Base-by-base conservation (phyloP, 2,888 invertebrate species). In the Zygogramma bicolorata region DNA sequence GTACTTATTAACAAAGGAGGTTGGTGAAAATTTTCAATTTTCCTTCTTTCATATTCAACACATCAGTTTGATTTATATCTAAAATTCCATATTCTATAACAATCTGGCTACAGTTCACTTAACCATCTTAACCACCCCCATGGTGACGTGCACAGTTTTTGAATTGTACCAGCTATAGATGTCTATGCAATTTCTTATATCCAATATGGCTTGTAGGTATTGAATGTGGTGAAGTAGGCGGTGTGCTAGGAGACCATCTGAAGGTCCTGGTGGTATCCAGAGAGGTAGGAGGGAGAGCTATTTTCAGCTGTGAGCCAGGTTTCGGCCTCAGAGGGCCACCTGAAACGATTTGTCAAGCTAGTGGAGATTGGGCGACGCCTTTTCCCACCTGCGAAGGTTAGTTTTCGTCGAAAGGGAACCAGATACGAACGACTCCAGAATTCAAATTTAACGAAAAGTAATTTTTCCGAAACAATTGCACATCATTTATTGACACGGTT, bases 281-380 rank as follows among this genome's bases (percentile, higher is more conserved):
- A 6, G 93, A 94, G 74, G 95, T 96, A 53, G 95, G 95, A 1
- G 95, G 95, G 0, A 89, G 93, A 25, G 94, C 94, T 0, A 92
- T 94, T 49, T 95, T 95, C 90, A 93, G 92, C 59, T 95, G 95
- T 83, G 89, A 93, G 1, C 89, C 92, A 13, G 95, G 95, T 18
- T 95, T 91, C 88, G 94, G 93, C 46, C 89, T 95, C 63, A 89
- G 92, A 29, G 95, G 95, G 0, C 90, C 93, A 0, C 87, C 91
- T 0, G 94, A 94, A 87, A 92, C 94, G 0, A 91, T 93, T 63
- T 95, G 95, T 82, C 88, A 93, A 81, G 91, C 93, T 0, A 92
- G 91, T 61, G 95, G 94, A 0, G 93, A 94, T 84, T 95, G 95
- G 95, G 93, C 94, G 0, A 88, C 90, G 53, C 93, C 94, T 0